Percentiles rank a stretch among this genome's conserved stretches.
These are phyloP conservation scores for Tetrapedia diversipes DNA, from an alignment of 2,888 invertebrate genomes.

Conservation along the genomic window DNA sequence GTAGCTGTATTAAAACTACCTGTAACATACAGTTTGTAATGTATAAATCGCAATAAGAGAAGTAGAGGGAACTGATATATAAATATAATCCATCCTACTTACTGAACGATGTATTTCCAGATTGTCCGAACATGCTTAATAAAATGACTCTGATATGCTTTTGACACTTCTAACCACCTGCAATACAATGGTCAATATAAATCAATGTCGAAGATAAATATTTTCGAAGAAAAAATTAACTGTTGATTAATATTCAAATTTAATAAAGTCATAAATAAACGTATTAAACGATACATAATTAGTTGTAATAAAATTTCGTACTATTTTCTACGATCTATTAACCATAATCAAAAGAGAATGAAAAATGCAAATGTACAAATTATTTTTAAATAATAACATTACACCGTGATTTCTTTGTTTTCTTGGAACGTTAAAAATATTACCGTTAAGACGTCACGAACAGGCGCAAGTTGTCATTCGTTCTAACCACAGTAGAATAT, in stretches of 20 bases:
- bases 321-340: background rate
- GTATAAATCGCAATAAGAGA: background rate
- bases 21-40: constrained; percentile 55
- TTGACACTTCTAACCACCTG: constrained; percentile 5
- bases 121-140: constrained; percentile 76
- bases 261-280: background rate
- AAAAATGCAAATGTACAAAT: background rate
- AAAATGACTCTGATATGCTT: background rate
- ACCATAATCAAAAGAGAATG: background rate
- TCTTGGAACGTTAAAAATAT: background rate
- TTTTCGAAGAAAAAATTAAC: background rate
- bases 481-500: background rate
- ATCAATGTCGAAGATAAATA: background rate
- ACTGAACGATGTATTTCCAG: constrained; percentile 82
- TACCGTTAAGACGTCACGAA: constrained; percentile 15
- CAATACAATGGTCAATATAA: background rate
- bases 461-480: constrained; percentile 8
- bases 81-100: constrained; percentile 56
- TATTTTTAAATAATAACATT: background rate
- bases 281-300: background rate
- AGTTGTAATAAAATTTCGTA: background rate
- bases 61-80: background rate
- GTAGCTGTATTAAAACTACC: constrained; percentile 84
- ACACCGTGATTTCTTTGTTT: background rate
- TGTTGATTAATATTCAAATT: background rate